These are phyloP conservation scores for Zhuqinia jingwanae DNA, from an alignment of 2,888 invertebrate species.

Conservation along the genomic window DNA sequence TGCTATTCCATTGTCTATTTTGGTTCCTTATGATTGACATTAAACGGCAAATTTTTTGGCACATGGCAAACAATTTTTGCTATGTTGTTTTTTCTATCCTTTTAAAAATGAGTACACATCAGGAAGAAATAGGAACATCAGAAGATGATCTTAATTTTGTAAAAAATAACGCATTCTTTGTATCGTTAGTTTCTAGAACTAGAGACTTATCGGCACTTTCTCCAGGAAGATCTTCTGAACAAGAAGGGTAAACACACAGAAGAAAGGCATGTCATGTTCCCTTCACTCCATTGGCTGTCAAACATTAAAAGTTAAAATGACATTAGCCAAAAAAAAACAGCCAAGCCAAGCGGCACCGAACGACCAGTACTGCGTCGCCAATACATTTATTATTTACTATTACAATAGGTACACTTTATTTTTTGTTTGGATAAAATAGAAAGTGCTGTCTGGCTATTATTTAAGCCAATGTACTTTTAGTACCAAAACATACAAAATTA, in stretches of 20 bases:
- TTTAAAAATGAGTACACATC: neutral
- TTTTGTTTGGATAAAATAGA: too few relatives aligned
- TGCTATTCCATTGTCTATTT: slow-evolving; percentile 10
- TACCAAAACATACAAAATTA: too few relatives aligned
- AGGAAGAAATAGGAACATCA: neutral
- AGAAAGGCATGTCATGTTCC: neutral
- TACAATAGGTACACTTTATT: too few relatives aligned
- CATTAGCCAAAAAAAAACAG: neutral
- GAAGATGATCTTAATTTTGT: neutral
- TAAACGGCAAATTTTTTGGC: slow-evolving; percentile 29
- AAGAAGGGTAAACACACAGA: neutral
- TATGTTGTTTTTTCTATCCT: neutral
- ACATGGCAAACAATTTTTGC: slow-evolving; percentile 19
- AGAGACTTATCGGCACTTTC: neutral
- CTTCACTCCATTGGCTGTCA: slow-evolving; percentile 22
- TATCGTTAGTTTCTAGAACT: too few relatives aligned
- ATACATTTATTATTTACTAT: neutral
- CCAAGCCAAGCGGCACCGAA: neutral
- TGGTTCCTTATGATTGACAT: slow-evolving; percentile 19
- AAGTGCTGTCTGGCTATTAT: too few relatives aligned
- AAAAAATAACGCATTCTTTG: too few relatives aligned
- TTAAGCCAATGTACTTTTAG: too few relatives aligned
- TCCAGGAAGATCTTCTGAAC: neutral
- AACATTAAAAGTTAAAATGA: slow-evolving; percentile 24
- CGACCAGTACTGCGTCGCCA: neutral